phyloP scores from a whole-genome alignment of 2,797 vertebrate species.

The Cephalopachus bancanus region DNA sequence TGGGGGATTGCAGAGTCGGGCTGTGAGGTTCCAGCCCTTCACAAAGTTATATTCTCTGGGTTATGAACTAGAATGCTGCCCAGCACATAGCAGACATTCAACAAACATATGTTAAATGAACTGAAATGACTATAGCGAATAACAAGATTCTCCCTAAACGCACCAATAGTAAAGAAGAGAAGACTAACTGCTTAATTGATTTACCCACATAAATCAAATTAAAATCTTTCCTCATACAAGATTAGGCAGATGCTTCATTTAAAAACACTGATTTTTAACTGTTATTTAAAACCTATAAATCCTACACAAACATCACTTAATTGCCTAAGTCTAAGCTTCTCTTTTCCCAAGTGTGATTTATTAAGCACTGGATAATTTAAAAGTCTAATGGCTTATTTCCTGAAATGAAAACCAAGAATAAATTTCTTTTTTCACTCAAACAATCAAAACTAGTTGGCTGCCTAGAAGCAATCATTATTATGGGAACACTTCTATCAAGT shows the following conservation, averaged over 20 bases:
- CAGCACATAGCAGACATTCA: background rate
- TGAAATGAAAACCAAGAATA: conserved; percentile 65
- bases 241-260: conserved; percentile 41
- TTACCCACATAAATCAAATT: conserved; percentile 44
- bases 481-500: background rate
- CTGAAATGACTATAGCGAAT: background rate
- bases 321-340: conserved; percentile 54
- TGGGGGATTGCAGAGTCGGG: background rate
- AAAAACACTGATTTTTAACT: conserved; percentile 70
- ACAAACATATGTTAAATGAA: background rate
- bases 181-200: background rate
- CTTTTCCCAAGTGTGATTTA: conserved; percentile 27
- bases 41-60: background rate
- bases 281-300: conserved; percentile 72
- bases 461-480: background rate
- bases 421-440: background rate
- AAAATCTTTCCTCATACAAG: conserved; percentile 44
- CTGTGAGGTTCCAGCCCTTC: background rate
- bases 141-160: background rate
- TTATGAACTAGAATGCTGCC: background rate
- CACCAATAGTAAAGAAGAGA: background rate
- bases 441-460: conserved; percentile 35
- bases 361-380: conserved; percentile 32
- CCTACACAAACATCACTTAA: conserved; percentile 54
- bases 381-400: conserved; percentile 43